These are phyloP conservation scores for Perizoma affinitatum DNA, from an alignment of 2,888 invertebrate species.

Conservation along the genomic window DNA sequence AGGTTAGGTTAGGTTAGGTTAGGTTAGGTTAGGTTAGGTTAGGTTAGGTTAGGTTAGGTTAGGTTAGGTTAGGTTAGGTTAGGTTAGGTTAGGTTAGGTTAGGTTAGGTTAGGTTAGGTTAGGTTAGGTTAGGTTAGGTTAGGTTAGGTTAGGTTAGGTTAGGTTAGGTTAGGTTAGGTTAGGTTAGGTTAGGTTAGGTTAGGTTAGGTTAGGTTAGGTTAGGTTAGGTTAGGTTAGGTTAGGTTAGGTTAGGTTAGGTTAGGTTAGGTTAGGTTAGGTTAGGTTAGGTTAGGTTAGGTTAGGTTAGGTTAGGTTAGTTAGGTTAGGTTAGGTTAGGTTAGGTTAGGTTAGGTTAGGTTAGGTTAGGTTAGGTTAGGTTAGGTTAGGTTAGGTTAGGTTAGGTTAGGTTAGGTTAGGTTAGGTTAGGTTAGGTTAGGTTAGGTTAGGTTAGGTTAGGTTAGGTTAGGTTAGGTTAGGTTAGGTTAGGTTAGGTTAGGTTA, in stretches of 20 bases:
- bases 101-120: constrained; percentile 36
- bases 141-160: constrained; percentile 38
- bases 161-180: constrained; percentile 36
- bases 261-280: constrained; percentile 33
- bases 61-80: constrained; percentile 37
- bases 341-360: constrained; percentile 37
- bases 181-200: constrained; percentile 28
- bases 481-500: constrained; percentile 36
- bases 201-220: constrained; percentile 31
- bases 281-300: constrained; percentile 34
- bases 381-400: constrained; percentile 40
- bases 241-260: constrained; percentile 32
- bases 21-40: constrained; percentile 38
- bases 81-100: constrained; percentile 39
- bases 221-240: constrained; percentile 31
- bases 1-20: constrained; percentile 39
- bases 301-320: constrained; percentile 33
- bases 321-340: constrained; percentile 33
- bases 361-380: constrained; percentile 39
- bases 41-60: constrained; percentile 35
- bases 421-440: constrained; percentile 38
- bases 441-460: constrained; percentile 40
- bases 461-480: constrained; percentile 35
- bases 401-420: constrained; percentile 39
- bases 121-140: constrained; percentile 36